Evolutionary conservation across 2,113 vertebrate species (phyloP), one percentile per base, ranked within the genome.

Genomic region (Eulemur macaco): DNA sequence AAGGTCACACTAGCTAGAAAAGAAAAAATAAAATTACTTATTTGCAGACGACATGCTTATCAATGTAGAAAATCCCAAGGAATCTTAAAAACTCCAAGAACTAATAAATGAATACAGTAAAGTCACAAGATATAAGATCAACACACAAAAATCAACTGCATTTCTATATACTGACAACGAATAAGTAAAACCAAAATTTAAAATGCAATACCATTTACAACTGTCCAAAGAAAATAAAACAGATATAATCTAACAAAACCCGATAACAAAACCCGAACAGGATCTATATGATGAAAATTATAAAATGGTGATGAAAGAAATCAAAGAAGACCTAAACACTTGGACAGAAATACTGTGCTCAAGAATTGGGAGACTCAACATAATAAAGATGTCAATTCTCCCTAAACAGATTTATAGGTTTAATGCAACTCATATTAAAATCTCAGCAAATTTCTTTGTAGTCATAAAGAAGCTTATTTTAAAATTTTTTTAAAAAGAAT

Each of bases 401-500:
- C 66, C 77, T 94, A 82, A 90, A 82, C 6, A 76, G n/a, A 94
- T 77, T 5, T 25, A 52, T 15, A 87, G 17, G 34, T 90, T 89
- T 89, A 89, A 58, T 66, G 17, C 13, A 94, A 91, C 47, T 93
- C 63, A 64, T 80, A 95, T 39, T 17, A 94, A 95, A 96, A 92
- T 82, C n/a, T 84, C 92, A 94, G 37, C 14, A 95, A 95, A 95
- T 69, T 56, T 93, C 29, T 85, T 63, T 76, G 37, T 25, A 63
- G n/a, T 94, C 14, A 94, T 73, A 93, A 94, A 63, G 17, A 37
- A 93, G 15, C 1, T 78, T 95, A 86, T 29, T 77, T 42, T 50
- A 85, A 86, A 63, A 18, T 14, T 47, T 50, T 83, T 56, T 42
- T 25, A 78, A 88, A 69, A 93, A 81, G 10, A 90, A 89, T 23